Evolutionary conservation across 2,797 vertebrate genomes (phyloP).

Genomic region (Clamator glandarius): DNA sequence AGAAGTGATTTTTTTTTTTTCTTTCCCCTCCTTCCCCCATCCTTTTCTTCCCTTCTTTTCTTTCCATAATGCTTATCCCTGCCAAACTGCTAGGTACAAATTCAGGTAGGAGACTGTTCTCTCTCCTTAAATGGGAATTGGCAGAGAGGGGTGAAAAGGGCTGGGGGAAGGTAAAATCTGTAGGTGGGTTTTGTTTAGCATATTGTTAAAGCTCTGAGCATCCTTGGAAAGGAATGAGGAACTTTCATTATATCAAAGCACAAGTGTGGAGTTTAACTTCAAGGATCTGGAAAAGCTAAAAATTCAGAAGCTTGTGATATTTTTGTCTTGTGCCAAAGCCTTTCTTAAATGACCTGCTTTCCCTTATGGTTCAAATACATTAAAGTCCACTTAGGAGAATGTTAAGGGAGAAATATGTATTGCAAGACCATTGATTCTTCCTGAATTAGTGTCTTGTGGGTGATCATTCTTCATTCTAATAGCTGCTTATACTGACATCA

Average conservation of each 20-base stretch:
- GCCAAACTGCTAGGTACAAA: background rate
- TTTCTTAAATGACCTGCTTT: conserved; percentile 36
- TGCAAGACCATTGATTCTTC: conserved; percentile 41
- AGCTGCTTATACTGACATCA: conserved; percentile 31
- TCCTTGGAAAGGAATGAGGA: conserved; percentile 31
- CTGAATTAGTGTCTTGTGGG: conserved; percentile 33
- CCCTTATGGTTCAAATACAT: conserved; percentile 42
- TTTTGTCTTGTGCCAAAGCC: background rate
- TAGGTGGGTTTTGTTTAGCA: conserved; percentile 18
- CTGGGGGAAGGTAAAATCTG: conserved; percentile 32
- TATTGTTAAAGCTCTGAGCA: conserved; percentile 21
- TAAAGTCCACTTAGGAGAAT: conserved; percentile 57
- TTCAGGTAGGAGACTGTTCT: background rate
- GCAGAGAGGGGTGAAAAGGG: background rate
- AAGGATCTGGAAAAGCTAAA: conserved; percentile 30
- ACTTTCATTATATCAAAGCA: conserved; percentile 26
- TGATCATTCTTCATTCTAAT: conserved; percentile 57
- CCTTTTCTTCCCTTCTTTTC: background rate
- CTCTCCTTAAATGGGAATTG: background rate
- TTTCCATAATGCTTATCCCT: background rate
- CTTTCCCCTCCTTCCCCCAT: no score
- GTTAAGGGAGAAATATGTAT: conserved; percentile 39
- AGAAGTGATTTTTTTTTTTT: background rate
- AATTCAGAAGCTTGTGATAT: conserved; percentile 31
- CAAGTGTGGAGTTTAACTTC: conserved; percentile 39